Base-by-base conservation (phyloP, 2,113 vertebrate genomes). In the Oenanthe oenanthe region DNA sequence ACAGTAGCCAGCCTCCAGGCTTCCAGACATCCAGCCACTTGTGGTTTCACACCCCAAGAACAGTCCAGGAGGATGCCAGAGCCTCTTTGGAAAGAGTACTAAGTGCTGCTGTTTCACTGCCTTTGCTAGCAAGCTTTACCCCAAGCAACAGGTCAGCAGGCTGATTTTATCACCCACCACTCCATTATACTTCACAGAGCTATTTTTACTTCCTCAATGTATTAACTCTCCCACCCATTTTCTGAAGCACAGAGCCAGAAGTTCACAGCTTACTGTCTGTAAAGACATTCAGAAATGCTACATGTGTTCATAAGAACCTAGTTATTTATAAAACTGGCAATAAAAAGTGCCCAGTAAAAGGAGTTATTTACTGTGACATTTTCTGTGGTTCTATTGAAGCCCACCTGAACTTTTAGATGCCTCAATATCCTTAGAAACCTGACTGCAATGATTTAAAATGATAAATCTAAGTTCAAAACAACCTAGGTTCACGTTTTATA, bases 221-320 rank as follows among this genome's bases (percentile, higher is more conserved):
- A 95, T 94, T 97, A 96, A 95, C 91, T 83, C 67, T 92, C 67
- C 85, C 78, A 93, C 78, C 62, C 78, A 42, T 94, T 93, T 93
- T 85, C 81, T 66, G 38, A 85, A 88, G 74, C 62, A 58, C 26
- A 82, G 78, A 93, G 29, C 6, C 67, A 93, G 67, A 95, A 79
- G 4, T 66, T 94, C 88, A 94, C 95, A 96, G 90, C 67, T 89
- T 79, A 26, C 57, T 94, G 80, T 78, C 53, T 82, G 48, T 70
- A 80, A 93, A 95, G 85, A 43, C 32, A 92, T 85, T 93, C 12
- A 13, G 82, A 92, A 90, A 58, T 12, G 3, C 61, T 93, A 45
- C 31, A 88, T 42, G 74, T 75, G 26, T 54, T 85, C 29, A 21
- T 42, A 93, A 78, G 71, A 36, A 31, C 45, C n/a, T 50, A 70